A percentile compares a stretch with the other conserved stretches of the same genome.
These are phyloP conservation scores for Saccostrea echinata DNA, from an alignment of 1,140 invertebrate species.

Conservation along the genomic window DNA sequence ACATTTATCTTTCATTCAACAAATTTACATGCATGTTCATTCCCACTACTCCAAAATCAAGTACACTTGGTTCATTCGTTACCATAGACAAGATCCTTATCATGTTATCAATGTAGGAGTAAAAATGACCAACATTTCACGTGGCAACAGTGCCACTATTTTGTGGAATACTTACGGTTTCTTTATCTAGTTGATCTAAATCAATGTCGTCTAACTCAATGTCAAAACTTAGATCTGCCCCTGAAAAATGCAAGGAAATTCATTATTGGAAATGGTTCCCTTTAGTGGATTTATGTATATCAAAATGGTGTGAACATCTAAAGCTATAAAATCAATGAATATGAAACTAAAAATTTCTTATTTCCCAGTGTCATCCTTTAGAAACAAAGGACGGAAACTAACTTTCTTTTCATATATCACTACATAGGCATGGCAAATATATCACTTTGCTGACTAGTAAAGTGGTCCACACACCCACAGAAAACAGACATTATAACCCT, in stretches of 20 bases:
- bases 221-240: slow-evolving; percentile 61
- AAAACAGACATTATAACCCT: no score
- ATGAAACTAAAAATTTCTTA: no score
- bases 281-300: no score
- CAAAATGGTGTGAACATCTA: no score
- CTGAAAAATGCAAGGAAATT: slow-evolving; percentile 39
- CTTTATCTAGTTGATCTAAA: slow-evolving; percentile 58
- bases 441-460: no score
- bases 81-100: neutral
- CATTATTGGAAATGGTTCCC: no score
- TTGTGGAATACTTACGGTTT: slow-evolving; percentile 54
- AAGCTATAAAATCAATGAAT: no score
- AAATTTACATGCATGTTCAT: neutral
- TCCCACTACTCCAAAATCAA: neutral
- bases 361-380: no score
- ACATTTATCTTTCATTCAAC: slow-evolving; percentile 20
- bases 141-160: neutral
- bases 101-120: neutral
- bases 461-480: no score
- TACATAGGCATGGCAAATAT: no score
- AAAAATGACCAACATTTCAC: neutral
- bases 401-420: no score
- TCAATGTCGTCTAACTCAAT: slow-evolving; percentile 65
- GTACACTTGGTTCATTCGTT: neutral
- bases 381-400: no score